Base-by-base conservation (phyloP, 1,140 invertebrate species). In the Theocolax elegans region DNA sequence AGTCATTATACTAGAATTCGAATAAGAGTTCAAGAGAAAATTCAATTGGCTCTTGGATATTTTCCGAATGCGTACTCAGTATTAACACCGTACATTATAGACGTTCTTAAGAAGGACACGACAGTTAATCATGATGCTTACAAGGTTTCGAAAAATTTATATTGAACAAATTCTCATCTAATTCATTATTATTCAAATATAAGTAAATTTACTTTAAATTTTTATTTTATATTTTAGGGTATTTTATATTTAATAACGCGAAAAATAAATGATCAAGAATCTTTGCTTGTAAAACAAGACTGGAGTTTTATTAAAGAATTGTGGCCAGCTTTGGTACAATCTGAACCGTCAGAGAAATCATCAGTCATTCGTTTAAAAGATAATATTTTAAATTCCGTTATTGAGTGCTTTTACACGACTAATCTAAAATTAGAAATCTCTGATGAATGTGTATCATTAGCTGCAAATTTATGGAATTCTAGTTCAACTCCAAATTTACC, bases 321-420 rank as follows among this genome's bases (percentile, higher is more conserved):
- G 6, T 96, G 95, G 94, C 92, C 94, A 2, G 90, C 90, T 3
- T 72, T 95, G 6, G 86, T 94, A 0, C 79, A 88, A 72, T 90
- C 92, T 1, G 88, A 91, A 71, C 91, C 93, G 59, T 94, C 92
- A 0, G 94, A 96, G 77, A 95, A 95, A 80, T 89, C 90, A 2
- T 94, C 92, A 10, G 91, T 96, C 35, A 90, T 95, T 48, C 88
- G 84, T 67, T 81, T 97, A 38, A 89, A 96, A 59, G 92, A 94
- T 66, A 80, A 74, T 10, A 77, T 92, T 29, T 76, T 85, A 8
- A 87, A 89, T 8, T 79, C 72, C 0, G 77, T 91, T 2, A 79
- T 78, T 29, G 86, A 84, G 44, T 80, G 85, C 44, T 90, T 91
- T 76, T 87, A 87, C 2, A 89, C 89, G 0, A 86, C 89, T 21